Conservation (phyloP, 2,113 vertebrate genomes). For the Nasalis larvatus region DNA sequence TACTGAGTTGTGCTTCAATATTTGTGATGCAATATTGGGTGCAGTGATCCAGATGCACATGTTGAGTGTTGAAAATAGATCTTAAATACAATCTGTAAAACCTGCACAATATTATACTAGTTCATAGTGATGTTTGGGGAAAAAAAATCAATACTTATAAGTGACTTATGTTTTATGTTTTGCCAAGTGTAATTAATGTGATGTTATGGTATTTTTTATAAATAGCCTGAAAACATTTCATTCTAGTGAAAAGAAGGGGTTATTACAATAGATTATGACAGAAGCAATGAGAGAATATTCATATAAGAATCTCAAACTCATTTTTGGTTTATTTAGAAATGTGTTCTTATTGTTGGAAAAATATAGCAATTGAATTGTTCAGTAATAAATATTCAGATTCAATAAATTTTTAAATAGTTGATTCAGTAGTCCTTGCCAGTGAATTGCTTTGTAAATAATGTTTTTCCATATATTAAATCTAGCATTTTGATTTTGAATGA, state of each 20-base stretch:
- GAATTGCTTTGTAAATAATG: not conserved
- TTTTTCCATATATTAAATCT: not conserved
- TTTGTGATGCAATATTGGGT: constrained; percentile 55
- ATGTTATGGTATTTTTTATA: constrained; percentile 60
- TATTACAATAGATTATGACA: constrained; percentile 34
- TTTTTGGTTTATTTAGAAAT: not conserved
- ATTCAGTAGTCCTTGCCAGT: not conserved
- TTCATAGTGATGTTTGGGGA: constrained; percentile 6
- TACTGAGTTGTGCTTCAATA: constrained; percentile 25
- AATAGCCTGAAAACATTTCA: constrained; percentile 46
- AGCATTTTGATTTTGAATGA: not conserved
- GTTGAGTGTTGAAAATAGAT: constrained; percentile 48
- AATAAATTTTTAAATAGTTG: not conserved
- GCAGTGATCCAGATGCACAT: constrained; percentile 40
- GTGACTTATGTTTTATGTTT: constrained; percentile 54
- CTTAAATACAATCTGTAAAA: constrained; percentile 60
- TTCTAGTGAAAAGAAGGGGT: constrained; percentile 19
- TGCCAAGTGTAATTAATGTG: constrained; percentile 47
- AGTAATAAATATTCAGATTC: constrained; percentile 9
- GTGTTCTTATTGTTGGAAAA: constrained; percentile 1
- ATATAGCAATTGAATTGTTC: not conserved
- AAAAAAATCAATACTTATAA: constrained; percentile 47
- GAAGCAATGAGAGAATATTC: constrained; percentile 14
- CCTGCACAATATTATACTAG: constrained; percentile 18
- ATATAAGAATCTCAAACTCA: constrained; percentile 17